These are phyloP conservation scores for Sparus aurata DNA, from an alignment of 2,797 vertebrate genomes.

Conservation along the genomic window DNA sequence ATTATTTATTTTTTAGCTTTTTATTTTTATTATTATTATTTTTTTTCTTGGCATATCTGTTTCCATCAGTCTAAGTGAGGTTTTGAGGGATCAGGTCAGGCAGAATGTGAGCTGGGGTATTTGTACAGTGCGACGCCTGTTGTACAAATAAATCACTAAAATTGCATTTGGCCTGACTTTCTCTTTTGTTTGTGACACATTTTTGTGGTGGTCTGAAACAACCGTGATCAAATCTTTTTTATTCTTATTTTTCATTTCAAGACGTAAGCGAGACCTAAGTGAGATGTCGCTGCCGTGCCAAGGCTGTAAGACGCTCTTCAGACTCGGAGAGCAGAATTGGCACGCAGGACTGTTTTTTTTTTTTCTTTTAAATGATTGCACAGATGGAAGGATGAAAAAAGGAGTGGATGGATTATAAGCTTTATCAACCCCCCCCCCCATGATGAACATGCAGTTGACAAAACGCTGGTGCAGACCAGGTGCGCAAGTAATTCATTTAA, in stretches of 20 bases:
- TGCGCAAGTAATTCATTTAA: neutral
- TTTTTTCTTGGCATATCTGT: slow-evolving; percentile 34
- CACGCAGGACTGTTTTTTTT: slow-evolving; percentile 1
- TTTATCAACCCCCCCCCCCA: neutral
- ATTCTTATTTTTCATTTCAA: slow-evolving; percentile 10
- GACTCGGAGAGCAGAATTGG: slow-evolving; percentile 52
- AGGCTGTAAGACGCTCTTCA: slow-evolving; percentile 21
- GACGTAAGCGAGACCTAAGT: slow-evolving; percentile 20
- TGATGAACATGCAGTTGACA: neutral
- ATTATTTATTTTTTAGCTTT: slow-evolving; percentile 66
- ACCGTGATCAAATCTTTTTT: neutral
- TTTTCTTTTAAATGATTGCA: slow-evolving; percentile 35
- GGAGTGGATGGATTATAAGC: slow-evolving; percentile 8
- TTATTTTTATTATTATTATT: slow-evolving; percentile 6
- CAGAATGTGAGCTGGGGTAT: slow-evolving; percentile 73
- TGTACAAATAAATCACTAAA: slow-evolving; percentile 89
- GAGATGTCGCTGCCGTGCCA: slow-evolving; percentile 37
- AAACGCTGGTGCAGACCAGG: neutral
- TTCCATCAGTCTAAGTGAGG: slow-evolving; percentile 66
- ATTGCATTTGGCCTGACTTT: slow-evolving; percentile 64
- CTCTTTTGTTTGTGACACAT: slow-evolving; percentile 32
- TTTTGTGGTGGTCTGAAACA: neutral
- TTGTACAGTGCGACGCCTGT: slow-evolving; percentile 82
- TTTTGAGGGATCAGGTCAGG: slow-evolving; percentile 74
- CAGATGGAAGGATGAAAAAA: slow-evolving; percentile 62